Percentiles rank a stretch among this genome's conserved stretches.
These are phyloP conservation scores for Loxodonta africana DNA, from an alignment of 2,113 vertebrate genomes.

Conservation along the genomic window DNA sequence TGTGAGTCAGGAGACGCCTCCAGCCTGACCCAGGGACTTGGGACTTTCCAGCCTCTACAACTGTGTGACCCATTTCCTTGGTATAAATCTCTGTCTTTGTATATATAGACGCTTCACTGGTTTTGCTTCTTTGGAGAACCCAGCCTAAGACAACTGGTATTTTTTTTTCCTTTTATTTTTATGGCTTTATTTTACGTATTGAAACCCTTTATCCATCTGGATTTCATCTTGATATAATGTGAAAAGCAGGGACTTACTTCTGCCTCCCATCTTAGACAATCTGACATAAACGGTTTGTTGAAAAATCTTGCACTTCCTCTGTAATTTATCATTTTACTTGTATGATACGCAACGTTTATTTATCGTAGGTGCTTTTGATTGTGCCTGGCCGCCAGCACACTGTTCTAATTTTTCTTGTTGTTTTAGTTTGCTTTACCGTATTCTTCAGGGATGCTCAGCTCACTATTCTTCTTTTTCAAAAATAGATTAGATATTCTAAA, in stretches of 20 bases:
- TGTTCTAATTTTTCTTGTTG: neutral
- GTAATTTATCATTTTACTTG: neutral
- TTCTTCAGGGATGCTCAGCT: neutral
- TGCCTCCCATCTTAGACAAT: neutral
- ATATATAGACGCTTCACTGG: no score
- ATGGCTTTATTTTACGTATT: neutral
- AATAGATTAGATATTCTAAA: neutral
- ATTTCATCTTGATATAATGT: neutral
- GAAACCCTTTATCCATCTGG: neutral
- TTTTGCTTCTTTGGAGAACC: no score
- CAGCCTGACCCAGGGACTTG: no score
- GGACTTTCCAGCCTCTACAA: no score
- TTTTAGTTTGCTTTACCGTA: neutral
- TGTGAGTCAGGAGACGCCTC: no score
- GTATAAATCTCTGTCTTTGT: no score
- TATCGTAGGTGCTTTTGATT: accelerated
- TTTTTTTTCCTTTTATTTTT: neutral
- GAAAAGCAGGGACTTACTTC: neutral
- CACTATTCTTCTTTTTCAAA: neutral
- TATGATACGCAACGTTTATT: accelerated
- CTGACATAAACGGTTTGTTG: neutral
- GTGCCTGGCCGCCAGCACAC: accelerated
- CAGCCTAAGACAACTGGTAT: no score
- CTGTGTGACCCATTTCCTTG: no score
- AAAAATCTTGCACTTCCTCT: neutral